phyloP scores from a whole-genome alignment of 2,113 vertebrate genomes.

The Protobothrops mucrosquamatus region DNA sequence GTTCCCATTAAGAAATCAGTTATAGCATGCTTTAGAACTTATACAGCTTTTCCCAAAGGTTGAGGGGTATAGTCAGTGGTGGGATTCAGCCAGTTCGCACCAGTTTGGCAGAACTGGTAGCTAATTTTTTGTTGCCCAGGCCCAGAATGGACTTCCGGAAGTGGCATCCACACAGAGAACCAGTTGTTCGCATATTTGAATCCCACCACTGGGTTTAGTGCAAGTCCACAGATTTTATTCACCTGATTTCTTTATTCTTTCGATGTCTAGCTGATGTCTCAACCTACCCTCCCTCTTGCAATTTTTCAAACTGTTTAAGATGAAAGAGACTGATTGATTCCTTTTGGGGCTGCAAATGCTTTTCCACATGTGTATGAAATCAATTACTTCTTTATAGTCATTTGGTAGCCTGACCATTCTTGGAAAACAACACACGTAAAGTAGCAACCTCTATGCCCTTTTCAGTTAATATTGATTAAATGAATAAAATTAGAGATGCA shows the following conservation, averaged over 20 bases:
- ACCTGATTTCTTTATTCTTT: slow-evolving; percentile 12
- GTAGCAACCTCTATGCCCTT: not conserved
- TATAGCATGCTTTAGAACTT: not conserved
- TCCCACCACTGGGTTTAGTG: not conserved
- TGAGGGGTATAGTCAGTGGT: not conserved
- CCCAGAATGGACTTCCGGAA: too few relatives aligned
- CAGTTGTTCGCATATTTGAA: too few relatives aligned
- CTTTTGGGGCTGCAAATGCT: not conserved
- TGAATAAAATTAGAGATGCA: not conserved
- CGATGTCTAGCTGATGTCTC: not conserved
- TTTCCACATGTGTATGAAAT: not conserved
- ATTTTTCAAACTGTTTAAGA: not conserved
- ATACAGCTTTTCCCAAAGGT: not conserved
- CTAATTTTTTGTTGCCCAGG: too few relatives aligned
- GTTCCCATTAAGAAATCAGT: not conserved
- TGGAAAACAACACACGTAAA: not conserved
- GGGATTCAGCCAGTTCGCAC: too few relatives aligned
- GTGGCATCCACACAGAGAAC: too few relatives aligned
- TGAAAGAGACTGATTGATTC: not conserved
- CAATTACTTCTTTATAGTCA: not conserved
- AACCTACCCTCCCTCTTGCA: not conserved
- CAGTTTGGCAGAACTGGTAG: too few relatives aligned
- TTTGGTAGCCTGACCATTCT: not conserved
- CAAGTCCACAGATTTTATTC: not conserved
- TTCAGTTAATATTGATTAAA: not conserved